Base-by-base conservation (phyloP, 2,113 vertebrate genomes). In the Jaculus jaculus region DNA sequence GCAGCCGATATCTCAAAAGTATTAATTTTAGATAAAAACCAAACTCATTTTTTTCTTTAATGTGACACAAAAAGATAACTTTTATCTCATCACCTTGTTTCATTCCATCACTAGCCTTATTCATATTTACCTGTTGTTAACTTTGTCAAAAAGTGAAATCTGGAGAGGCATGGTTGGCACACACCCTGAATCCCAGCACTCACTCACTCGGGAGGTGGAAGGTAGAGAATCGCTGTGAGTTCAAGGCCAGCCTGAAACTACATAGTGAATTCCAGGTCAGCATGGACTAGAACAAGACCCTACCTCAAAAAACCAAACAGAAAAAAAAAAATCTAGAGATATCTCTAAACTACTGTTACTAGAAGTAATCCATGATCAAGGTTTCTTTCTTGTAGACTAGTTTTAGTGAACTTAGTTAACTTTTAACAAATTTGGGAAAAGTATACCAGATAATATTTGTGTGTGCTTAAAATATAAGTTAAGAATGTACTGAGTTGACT, bases 101-200 rank as follows among this genome's bases (percentile, higher is more conserved):
- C n/a, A 37, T 91, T 84, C 78, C 24, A 39, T 87, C 34, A 68
- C 1, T 92, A 82, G 47, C 30, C 32, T 85, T 79, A 82, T 74
- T 86, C 92, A 79, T 16, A 71, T 85, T 92, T 60, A 82, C 9
- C 87, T 74, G 54, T 85, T 95, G 28, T n/a, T 82, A 20, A 82
- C 15, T 61, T 82, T 90, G 23, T n/a, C 23, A 7, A 85, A 54
- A 91, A 90, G 89, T 82, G 47, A 73, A 90, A 68, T 66, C 20
- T 84, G 34, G 42, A 5, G 5, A 47, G 42, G 42, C 42, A 8
- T 47, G 42, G 42, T 47, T 47, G 42, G 42, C 42, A 47, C 42
- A 47, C 42, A 47, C 42, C 42, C 42, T 47, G 8, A 47, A 47
- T 47, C 42, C 42, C 42, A 47, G 42, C 42, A 47, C 42, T 47